phyloP scores from a whole-genome alignment of 2,797 vertebrate genomes.

The Adelosebastes latens region DNA sequence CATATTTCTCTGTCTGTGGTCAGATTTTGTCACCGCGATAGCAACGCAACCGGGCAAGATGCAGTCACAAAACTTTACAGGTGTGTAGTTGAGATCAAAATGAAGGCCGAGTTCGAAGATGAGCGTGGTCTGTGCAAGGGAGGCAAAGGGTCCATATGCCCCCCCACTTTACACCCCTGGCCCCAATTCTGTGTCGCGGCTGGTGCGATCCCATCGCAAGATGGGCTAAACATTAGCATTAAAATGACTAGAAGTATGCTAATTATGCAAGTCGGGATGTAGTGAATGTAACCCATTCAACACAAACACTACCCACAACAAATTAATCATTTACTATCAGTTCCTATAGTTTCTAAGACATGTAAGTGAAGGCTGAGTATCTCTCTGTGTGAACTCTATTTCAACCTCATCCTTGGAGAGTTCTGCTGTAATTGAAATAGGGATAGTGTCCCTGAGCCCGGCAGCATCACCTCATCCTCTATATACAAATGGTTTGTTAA shows the following conservation, averaged over 20 bases:
- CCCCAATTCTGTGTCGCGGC: no score
- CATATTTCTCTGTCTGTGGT: no score
- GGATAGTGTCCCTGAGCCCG: conserved; percentile 35
- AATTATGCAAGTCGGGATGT: not conserved
- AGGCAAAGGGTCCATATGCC: not conserved
- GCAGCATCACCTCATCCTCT: conserved; percentile 57
- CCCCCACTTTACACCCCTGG: not conserved
- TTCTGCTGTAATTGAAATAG: conserved; percentile 63
- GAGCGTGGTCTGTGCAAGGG: no score
- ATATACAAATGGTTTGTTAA: conserved; percentile 78
- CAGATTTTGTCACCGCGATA: no score
- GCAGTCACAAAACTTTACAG: no score
- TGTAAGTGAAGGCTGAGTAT: not conserved
- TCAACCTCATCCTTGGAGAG: conserved; percentile 56
- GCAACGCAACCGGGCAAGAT: no score
- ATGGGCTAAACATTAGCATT: not conserved
- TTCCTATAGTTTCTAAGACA: conserved; percentile 3
- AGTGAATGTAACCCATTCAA: not conserved
- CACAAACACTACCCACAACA: not conserved
- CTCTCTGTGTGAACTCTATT: conserved; percentile 57
- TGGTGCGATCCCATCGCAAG: not conserved
- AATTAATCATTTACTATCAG: conserved; percentile 5
- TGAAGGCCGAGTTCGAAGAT: no score
- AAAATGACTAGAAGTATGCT: not conserved
- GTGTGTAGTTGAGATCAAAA: no score